Evolutionary conservation across 2,888 invertebrate species (phyloP).

Genomic region (Patella caerulea): DNA sequence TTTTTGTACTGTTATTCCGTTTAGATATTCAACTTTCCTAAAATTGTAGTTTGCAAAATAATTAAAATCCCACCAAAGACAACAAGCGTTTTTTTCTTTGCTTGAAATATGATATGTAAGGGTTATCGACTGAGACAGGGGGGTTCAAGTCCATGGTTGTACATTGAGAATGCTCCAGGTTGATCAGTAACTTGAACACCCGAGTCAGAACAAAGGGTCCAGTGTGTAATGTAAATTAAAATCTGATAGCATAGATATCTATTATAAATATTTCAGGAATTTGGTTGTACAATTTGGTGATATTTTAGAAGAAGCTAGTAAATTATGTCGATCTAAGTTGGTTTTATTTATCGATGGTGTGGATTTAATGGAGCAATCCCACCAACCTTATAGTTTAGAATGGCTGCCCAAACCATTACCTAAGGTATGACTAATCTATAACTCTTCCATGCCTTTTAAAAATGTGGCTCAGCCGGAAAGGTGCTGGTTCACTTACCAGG

Average conservation of each 20-base stretch:
- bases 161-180: no score
- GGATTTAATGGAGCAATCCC: constrained; percentile 64
- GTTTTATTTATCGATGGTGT: constrained; percentile 70
- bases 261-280: constrained; percentile 49
- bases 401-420: constrained; percentile 69
- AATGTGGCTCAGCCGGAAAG: no score
- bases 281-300: constrained; percentile 58
- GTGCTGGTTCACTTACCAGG: no score
- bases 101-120: background rate
- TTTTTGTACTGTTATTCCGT: no score
- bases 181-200: no score
- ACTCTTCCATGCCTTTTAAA: no score
- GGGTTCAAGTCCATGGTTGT: no score
- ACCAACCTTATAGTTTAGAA: constrained; percentile 65
- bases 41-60: no score
- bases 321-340: constrained; percentile 48
- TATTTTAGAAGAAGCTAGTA: constrained; percentile 54
- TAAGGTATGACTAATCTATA: constrained; percentile 49
- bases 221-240: background rate
- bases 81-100: background rate
- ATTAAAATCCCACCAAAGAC: background rate
- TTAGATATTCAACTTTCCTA: no score
- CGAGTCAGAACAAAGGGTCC: no score
- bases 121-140: background rate
- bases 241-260: background rate